Evolutionary conservation across 1,140 invertebrate genomes (phyloP).

Genomic region (Achroia grisella): DNA sequence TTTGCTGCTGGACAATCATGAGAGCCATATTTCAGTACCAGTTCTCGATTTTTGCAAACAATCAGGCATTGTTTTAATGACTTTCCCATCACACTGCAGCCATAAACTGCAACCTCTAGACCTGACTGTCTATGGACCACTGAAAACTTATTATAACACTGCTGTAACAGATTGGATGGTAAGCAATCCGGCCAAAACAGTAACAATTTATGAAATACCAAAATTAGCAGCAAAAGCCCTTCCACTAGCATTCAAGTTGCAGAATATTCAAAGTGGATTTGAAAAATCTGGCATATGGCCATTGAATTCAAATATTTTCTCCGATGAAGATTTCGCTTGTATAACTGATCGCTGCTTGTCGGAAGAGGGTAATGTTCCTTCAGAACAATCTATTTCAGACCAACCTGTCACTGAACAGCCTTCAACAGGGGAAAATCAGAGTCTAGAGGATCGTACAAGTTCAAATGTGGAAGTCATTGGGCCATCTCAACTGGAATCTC

Average conservation of each 20-base stretch:
- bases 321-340: conserved; percentile 32
- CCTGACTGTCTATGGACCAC: conserved; percentile 39
- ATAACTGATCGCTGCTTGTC: conserved; percentile 20
- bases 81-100: conserved; percentile 44
- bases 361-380: conserved; percentile 10
- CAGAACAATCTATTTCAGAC: conserved; percentile 7
- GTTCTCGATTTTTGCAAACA: conserved; percentile 29
- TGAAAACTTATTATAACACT: conserved; percentile 38
- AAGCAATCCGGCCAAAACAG: conserved; percentile 35
- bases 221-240: conserved; percentile 26
- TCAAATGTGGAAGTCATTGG: conserved; percentile 6
- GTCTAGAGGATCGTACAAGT: neutral
- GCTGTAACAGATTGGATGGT: conserved; percentile 25
- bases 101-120: conserved; percentile 63
- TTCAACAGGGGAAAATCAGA: too few relatives aligned
- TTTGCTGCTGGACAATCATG: conserved; percentile 59
- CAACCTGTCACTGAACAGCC: conserved; percentile 5
- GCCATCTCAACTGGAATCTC: conserved; percentile 1
- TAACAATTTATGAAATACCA: conserved; percentile 27
- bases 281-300: conserved; percentile 32
- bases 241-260: conserved; percentile 24
- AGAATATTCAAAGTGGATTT: conserved; percentile 33
- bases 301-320: conserved; percentile 29
- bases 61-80: conserved; percentile 41
- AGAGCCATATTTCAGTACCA: conserved; percentile 16